Evolutionary conservation across 2,113 vertebrate species (phyloP), one percentile per base, ranked within the genome.

Genomic region (Shinisaurus crocodilurus): DNA sequence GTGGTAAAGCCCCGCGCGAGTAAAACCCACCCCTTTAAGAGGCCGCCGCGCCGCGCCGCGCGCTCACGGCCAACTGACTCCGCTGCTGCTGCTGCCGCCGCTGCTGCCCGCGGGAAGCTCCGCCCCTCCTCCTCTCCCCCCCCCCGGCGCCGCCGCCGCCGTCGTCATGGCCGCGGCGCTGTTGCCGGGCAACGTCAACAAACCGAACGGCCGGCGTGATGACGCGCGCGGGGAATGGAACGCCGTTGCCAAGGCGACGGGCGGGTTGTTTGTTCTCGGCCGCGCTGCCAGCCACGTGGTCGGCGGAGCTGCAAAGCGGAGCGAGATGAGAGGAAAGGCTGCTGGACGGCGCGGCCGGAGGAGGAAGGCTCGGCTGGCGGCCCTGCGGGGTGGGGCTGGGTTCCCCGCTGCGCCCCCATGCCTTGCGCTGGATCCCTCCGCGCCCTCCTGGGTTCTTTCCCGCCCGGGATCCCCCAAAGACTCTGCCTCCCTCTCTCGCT

Each of bases 111-210:
- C 25, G 37, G 79, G 29, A 65, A 75, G 80, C 81, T 18, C 85
- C 57, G 34, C 90, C 86, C 79, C 89, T n/a, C 57, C 18, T 1
- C 23, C 23, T 79, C 54, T 34, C 90, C 85, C 77, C 43, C 65
- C 90, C 90, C 83, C 87, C 54, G 74, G 45, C 87, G 27, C 18
- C 67, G 76, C 63, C 94, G 97, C 95, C 45, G 70, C 90, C 90
- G 86, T 86, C 54, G 74, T 60, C 87, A n/a, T 18, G 77, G 77
- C 63, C 94, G 97, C 95, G 95, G 97, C 95, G 97, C 85, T 86
- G 97, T 98, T 98, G 97, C 98, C 95, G 95, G 94, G 98, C 96
- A 85, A 96, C 97, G 97, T 96, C 95, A 98, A 98, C 98, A 98
- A 97, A 97, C 50, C 95, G 93, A 95, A 94, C 93, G 96, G 96